These are phyloP conservation scores for Pyrgus malvae DNA, from an alignment of 2,888 invertebrate species.

Conservation along the genomic window DNA sequence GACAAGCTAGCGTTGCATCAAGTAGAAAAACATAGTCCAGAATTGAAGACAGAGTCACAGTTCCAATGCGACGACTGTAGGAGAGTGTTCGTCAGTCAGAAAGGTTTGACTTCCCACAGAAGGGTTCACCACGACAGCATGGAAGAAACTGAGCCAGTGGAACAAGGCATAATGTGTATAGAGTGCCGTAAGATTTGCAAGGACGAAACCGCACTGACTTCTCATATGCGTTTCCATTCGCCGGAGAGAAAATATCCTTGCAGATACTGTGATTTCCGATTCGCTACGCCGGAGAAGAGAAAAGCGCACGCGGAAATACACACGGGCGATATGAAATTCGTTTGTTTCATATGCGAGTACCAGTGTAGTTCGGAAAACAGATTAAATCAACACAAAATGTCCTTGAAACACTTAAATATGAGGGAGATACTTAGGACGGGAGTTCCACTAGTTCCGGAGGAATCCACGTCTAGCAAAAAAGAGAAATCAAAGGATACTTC, in stretches of 20 bases:
- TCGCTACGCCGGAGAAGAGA: constrained; percentile 66
- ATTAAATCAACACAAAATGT: constrained; percentile 63
- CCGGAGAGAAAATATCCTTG: constrained; percentile 68
- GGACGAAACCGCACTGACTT: constrained; percentile 61
- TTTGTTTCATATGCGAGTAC: constrained; percentile 75
- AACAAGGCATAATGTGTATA: constrained; percentile 64
- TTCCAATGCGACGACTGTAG: constrained; percentile 69
- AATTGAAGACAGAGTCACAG: constrained; percentile 57
- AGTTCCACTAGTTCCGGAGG: constrained; percentile 50
- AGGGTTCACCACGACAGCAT: constrained; percentile 60
- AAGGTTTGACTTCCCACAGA: constrained; percentile 66
- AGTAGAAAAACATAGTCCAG: constrained; percentile 63
- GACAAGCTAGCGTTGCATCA: constrained; percentile 70
- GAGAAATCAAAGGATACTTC: constrained; percentile 38
- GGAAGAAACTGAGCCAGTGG: constrained; percentile 51
- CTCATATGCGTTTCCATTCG: constrained; percentile 70
- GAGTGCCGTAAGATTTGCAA: constrained; percentile 72
- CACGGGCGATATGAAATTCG: constrained; percentile 73
- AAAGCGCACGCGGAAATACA: constrained; percentile 67
- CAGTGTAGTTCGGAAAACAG: constrained; percentile 71
- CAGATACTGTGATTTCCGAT: constrained; percentile 73
- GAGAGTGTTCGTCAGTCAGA: constrained; percentile 65
- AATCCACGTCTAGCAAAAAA: constrained; percentile 49
- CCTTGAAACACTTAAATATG: constrained; percentile 67
- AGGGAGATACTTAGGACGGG: constrained; percentile 65